A percentile compares a stretch with the other conserved stretches of the same genome.
phyloP scores from a whole-genome alignment of 2,113 vertebrate genomes.

The Pao palembangensis region DNA sequence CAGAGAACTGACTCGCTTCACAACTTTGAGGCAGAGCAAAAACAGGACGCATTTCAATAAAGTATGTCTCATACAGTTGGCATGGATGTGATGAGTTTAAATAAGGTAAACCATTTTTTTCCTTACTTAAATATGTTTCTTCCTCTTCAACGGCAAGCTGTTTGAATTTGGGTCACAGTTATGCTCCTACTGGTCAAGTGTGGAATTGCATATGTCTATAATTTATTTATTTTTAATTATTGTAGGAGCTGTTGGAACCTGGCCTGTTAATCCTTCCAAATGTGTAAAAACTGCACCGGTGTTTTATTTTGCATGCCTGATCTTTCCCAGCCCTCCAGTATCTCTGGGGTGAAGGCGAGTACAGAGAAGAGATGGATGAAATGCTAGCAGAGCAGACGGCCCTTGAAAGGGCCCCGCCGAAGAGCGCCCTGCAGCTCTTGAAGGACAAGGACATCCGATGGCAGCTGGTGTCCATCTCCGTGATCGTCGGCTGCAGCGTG shows the following conservation, averaged over 20 bases:
- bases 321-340: conserved; percentile 65
- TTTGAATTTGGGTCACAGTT: no score
- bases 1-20: no score
- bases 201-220: no score
- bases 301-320: not conserved
- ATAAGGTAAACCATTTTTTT: no score
- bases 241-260: not conserved
- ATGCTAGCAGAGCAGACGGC: conserved; percentile 77
- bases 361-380: conserved; percentile 76
- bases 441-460: conserved; percentile 62
- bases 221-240: not conserved
- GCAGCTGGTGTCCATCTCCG: conserved; percentile 75
- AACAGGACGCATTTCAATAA: no score
- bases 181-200: no score
- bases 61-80: no score
- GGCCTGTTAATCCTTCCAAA: not conserved
- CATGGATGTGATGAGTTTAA: no score
- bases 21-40: no score
- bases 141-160: no score
- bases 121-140: no score
- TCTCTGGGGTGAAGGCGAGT: conserved; percentile 74
- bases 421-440: conserved; percentile 73
- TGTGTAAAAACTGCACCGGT: no score
- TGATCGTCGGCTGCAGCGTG: conserved; percentile 75
- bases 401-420: conserved; percentile 47